Base-by-base conservation (phyloP, 2,888 invertebrate species). In the Trissonchulus latispiculum region DNA sequence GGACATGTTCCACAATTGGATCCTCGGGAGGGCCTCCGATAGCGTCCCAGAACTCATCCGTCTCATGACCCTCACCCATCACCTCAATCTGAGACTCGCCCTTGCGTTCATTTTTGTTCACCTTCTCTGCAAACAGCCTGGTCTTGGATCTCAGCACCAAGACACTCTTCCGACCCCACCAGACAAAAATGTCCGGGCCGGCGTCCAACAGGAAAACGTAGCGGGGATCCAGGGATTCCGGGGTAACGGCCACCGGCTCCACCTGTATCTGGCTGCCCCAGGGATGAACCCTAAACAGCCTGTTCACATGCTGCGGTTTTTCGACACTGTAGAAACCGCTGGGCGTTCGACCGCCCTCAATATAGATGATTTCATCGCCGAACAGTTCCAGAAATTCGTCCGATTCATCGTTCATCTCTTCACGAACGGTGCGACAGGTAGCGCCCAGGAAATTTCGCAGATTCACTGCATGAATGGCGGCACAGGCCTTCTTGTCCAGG, bases 391-490 rank as follows among this genome's bases (percentile, higher is more conserved):
- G 84, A 86, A 99, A 99, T 81, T 97, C 97, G 72, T 95, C 93
- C 0, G 92, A 90, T 85, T 99, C 99, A 81, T 99, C 99, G 1
- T 88, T 90, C 85, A 97, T 96, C 84, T 99, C 99, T 86, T 99
- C 97, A 2, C 99, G 88, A 77, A 93, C 91, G 0, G 97, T 96
- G 82, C 92, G 90, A 36, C 72, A 48, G 75, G 91, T 90, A 0
- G 97, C 97, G 1, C 96, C 96, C 72, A 99, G 87, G 83, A 91
- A 90, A 84, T 99, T 99, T 72, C 99, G 88, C 76, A 99, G 87
- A 85, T 99, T 97, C 0, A 99, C 99, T 0, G 99, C 96, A 85
- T 99, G 99, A 84, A 99, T 99, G 1, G 99, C 95, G 0, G 95
- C 90, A 84, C 95, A 95, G 0, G 95, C 95, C 79, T 91, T 89